phyloP scores from a whole-genome alignment of 2,113 vertebrate genomes.

The Ciconia boyciana region DNA sequence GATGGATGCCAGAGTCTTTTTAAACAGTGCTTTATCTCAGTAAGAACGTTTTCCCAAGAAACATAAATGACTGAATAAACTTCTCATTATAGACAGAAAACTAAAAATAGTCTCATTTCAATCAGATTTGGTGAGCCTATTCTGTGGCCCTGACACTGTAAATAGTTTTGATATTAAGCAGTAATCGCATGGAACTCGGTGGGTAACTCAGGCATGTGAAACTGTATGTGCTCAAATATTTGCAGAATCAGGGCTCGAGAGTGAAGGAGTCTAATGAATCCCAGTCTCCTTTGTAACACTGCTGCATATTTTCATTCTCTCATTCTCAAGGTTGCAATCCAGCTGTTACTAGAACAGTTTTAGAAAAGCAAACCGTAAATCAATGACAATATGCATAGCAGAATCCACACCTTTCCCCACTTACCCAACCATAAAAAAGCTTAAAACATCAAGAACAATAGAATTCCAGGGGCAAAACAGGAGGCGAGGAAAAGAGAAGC shows the following conservation, averaged over 20 bases:
- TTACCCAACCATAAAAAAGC: not conserved
- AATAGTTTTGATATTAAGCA: not conserved
- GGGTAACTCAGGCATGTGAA: not conserved
- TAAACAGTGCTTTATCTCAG: not conserved
- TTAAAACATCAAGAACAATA: constrained; percentile 12
- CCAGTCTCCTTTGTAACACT: constrained; percentile 11
- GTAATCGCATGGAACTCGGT: not conserved
- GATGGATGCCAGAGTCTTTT: not conserved
- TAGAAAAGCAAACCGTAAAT: not conserved
- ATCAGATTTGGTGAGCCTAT: not conserved
- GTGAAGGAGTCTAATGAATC: not conserved
- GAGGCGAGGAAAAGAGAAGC: not conserved
- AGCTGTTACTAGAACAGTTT: not conserved
- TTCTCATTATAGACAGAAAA: not conserved
- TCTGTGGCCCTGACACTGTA: not conserved
- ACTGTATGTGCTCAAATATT: not conserved
- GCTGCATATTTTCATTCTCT: not conserved
- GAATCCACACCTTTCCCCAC: not conserved
- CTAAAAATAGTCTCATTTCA: not conserved
- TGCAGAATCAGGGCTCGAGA: not conserved
- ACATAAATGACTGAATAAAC: not conserved
- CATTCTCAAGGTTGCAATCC: not conserved
- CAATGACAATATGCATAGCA: not conserved
- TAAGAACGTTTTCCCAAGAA: not conserved
- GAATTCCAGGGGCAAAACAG: not conserved